Base-by-base conservation (phyloP, 2,888 invertebrate species). In the Drosophila nr. medialis region DNA sequence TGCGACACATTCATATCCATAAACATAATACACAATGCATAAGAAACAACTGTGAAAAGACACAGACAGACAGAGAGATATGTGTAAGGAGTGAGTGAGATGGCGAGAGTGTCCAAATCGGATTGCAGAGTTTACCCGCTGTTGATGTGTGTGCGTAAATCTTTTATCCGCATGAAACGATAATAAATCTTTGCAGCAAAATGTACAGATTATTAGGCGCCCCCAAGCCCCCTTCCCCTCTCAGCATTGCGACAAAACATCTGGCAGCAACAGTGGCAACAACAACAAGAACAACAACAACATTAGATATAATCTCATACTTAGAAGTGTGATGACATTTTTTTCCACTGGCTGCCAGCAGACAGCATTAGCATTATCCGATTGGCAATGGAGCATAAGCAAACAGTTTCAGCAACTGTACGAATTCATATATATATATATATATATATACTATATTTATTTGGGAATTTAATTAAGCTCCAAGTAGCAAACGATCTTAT, bases 141-240 rank as follows among this genome's bases (percentile, higher is more conserved):
- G 70, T 67, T 78, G 69, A 78, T 79, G 83, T 82, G 82, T 77
- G 77, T 83, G 86, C 77, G 87, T 85, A 80, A 80, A 83, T 81
- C 87, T 90, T 86, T 85, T 90, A 89, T 90, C 90, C 90, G 89
- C 89, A 89, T 87, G 78, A 81, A 80, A 74, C 81, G 86, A 84
- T 86, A 86, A 89, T 89, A 89, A 89, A 89, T 89, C 89, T 89
- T 83, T 82, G 80, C 83, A 84, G 80, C 82, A 83, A 82, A 89
- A 80, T 75, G 89, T 77, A 84, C 84, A 89, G 84, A 87, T 87
- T 87, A 87, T 87, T 89, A 87, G 89, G 75, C 80, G 77, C 70
- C 77, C 76, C 77, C 64, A 24, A 24, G 0, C 4, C 4, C 30
- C 1, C 30, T 15, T 2, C 11, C 29, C 6, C 36, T 4, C n/a